Conservation (phyloP, 2,113 vertebrate genomes). For the Mus musculus region DNA sequence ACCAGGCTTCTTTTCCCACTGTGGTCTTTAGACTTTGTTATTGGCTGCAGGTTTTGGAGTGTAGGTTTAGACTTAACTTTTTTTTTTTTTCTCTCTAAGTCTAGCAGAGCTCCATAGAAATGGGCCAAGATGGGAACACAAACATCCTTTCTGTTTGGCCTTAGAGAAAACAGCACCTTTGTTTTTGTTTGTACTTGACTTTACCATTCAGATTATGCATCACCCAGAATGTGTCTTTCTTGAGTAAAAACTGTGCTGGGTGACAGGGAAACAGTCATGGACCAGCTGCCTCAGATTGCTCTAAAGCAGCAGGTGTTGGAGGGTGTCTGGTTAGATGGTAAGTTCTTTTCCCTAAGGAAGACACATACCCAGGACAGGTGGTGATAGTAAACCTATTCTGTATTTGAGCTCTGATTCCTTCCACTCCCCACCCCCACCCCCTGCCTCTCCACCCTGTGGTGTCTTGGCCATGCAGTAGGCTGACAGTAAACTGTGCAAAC, state of each 20-base stretch:
- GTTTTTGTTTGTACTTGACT: conserved; percentile 52
- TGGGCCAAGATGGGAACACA: conserved; percentile 33
- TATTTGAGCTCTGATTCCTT: not conserved
- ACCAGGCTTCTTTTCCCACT: not conserved
- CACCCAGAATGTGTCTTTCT: conserved; percentile 44
- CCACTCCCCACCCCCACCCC: too few species aligned
- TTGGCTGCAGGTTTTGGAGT: conserved; percentile 46
- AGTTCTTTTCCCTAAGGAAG: conserved; percentile 9
- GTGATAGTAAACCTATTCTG: not conserved
- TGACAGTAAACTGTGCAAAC: not conserved
- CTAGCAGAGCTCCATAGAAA: not conserved
- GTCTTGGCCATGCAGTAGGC: not conserved
- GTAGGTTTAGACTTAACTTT: conserved; percentile 35
- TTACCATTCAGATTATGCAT: conserved; percentile 51
- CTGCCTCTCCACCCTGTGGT: not conserved
- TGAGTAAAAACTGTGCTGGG: conserved; percentile 3
- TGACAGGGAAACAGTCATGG: not conserved
- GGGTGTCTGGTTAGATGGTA: not conserved
- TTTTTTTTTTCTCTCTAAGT: not conserved
- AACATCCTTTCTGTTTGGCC: conserved; percentile 57
- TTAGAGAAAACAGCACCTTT: conserved; percentile 4
- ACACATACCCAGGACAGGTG: not conserved
- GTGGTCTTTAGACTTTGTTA: not conserved
- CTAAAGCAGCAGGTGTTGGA: not conserved
- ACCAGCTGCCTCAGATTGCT: not conserved